A percentile compares a stretch with the other conserved stretches of the same genome.
Evolutionary conservation across 2,797 vertebrate species (phyloP).

Genomic region (Paedocypris micromegethes): DNA sequence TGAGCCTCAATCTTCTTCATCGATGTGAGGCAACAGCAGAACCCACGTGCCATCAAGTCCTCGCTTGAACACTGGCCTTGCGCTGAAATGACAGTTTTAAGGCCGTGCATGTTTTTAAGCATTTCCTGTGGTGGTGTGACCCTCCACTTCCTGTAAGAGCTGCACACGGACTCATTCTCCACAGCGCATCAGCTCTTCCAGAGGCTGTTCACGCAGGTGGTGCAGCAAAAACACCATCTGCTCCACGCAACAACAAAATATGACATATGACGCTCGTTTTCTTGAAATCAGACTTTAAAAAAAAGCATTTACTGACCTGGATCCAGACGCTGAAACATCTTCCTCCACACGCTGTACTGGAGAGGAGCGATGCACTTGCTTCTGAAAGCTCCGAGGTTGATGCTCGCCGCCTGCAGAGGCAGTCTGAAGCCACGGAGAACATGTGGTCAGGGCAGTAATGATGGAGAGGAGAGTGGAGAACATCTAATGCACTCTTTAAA

Average conservation of each 20-base stretch:
- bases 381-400: conserved; percentile 60
- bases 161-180: too few relatives aligned
- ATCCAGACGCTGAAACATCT: conserved; percentile 70
- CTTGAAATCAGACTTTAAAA: neutral
- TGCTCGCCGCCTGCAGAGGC: conserved; percentile 45
- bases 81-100: neutral
- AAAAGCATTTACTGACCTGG: conserved; percentile 60
- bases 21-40: too few relatives aligned
- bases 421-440: conserved; percentile 47
- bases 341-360: conserved; percentile 80
- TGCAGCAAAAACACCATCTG: conserved; percentile 15
- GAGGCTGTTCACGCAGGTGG: neutral
- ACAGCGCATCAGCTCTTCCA: too few relatives aligned
- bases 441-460: neutral
- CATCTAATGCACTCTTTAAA: too few relatives aligned
- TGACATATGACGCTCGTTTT: too few relatives aligned
- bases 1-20: too few relatives aligned
- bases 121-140: conserved; percentile 7
- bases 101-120: neutral
- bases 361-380: conserved; percentile 69
- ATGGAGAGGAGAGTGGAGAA: neutral
- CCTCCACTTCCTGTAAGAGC: neutral
- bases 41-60: too few relatives aligned
- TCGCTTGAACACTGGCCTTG: too few relatives aligned
- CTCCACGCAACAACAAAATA: neutral